Percentiles rank a stretch among this genome's conserved stretches.
Evolutionary conservation across 2,797 vertebrate species (phyloP).

Genomic region (Tapera naevia): DNA sequence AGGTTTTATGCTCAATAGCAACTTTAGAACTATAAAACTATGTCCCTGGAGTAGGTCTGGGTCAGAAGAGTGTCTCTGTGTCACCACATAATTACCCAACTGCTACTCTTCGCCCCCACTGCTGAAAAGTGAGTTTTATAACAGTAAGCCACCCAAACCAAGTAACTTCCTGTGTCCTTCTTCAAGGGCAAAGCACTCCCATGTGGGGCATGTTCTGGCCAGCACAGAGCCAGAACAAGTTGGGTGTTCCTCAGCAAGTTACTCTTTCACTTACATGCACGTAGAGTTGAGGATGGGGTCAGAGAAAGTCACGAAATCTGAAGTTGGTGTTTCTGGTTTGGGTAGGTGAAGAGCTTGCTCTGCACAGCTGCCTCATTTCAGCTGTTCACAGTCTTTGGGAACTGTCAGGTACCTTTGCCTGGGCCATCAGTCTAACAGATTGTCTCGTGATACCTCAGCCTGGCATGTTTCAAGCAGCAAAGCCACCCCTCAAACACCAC

Average conservation of each 20-base stretch:
- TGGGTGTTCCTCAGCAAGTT: slow-evolving; percentile 6
- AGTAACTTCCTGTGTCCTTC: neutral
- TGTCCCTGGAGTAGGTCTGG: neutral
- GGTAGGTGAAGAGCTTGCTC: neutral
- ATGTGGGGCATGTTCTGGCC: neutral
- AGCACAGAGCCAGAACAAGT: neutral
- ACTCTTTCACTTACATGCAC: neutral
- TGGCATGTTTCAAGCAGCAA: neutral
- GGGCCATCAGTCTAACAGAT: neutral
- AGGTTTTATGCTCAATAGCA: neutral
- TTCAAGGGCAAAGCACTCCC: neutral
- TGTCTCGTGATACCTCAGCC: neutral
- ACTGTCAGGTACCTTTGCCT: neutral
- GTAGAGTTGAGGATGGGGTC: neutral
- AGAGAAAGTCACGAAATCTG: neutral
- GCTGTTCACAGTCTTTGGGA: neutral
- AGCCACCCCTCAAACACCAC: neutral
- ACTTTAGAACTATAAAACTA: neutral
- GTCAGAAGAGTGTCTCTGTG: neutral
- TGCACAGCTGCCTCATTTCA: neutral
- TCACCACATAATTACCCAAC: neutral
- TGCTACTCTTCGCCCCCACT: neutral
- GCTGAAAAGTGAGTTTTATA: neutral
- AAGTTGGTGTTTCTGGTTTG: neutral
- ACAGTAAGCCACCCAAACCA: neutral